Percentiles rank a stretch among this genome's conserved stretches.
Evolutionary conservation across 2,113 vertebrate genomes (phyloP).

Genomic region (Puntigrus tetrazona): DNA sequence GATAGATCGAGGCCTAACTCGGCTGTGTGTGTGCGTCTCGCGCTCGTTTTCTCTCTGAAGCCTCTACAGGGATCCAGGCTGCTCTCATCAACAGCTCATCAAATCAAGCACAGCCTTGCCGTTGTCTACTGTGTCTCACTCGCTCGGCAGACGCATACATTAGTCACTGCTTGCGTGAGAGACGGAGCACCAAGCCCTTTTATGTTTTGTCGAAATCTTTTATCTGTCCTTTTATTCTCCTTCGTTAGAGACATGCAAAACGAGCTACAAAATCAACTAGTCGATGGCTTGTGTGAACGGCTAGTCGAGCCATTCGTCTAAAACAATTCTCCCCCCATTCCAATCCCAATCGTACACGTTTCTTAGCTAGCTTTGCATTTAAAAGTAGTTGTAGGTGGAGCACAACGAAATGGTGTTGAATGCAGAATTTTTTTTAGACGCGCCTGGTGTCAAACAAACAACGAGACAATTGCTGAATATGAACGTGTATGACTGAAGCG

Average conservation of each 20-base stretch:
- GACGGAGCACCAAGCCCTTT: constrained; percentile 28
- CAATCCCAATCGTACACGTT: not conserved
- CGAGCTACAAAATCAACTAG: not conserved
- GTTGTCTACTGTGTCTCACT: constrained; percentile 20
- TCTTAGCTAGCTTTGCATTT: not conserved
- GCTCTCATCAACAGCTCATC: constrained; percentile 62
- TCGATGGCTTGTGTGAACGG: not conserved
- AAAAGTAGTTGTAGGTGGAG: not conserved
- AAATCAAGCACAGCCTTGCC: constrained; percentile 53
- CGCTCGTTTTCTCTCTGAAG: constrained; percentile 40
- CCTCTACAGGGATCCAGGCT: constrained; percentile 56
- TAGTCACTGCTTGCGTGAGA: constrained; percentile 41
- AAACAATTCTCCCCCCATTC: not conserved
- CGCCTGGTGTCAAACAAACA: not conserved
- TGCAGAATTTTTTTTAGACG: not conserved
- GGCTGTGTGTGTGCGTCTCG: constrained; percentile 22
- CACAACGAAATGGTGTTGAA: not conserved
- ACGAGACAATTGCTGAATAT: not conserved
- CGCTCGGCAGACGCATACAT: constrained; percentile 30
- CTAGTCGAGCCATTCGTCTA: not conserved
- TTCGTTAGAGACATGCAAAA: not conserved
- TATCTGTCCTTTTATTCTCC: constrained; percentile 22
- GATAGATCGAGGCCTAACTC: constrained; percentile 46
- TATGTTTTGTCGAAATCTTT: constrained; percentile 41
- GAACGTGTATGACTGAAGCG: not conserved